Base-by-base conservation (phyloP, 2,888 invertebrate genomes). In the Acanthosepion esculentum region DNA sequence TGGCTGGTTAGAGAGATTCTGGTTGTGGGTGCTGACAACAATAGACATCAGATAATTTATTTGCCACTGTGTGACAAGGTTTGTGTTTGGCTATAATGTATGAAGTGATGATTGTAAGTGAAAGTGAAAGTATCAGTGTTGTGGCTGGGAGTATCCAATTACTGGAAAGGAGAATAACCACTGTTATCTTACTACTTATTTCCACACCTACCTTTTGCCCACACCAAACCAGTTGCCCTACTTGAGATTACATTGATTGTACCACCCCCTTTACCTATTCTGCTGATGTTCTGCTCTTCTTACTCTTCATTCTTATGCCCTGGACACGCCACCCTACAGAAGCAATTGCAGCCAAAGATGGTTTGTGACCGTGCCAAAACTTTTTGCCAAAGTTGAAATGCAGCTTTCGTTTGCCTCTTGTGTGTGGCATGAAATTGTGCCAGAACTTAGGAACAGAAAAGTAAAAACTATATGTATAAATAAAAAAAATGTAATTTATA, bases 351-450 rank as follows among this genome's bases (percentile, higher is more conserved):
- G 78, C 78, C 78, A 78, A 78, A 78, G 78, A 78, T n/a, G 78
- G 78, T 78, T 78, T 78, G 78, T 78, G 78, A n/a, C 10, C 0
- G n/a, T 78, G 78, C 78, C 78, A 78, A 78, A 78, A 78, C 10
- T 78, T 78, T 78, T 78, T n/a, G 78, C 78, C 78, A 78, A 78
- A 78, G 78, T n/a, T 78, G 78, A n/a, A 78, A 78, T 78, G 78
- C 78, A 78, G 78, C 29, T n/a, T 78, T 78, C n/a, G n/a, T 78
- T 78, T n/a, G n/a, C n/a, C 78, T n/a, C n/a, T 78, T 78, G 78
- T 78, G n/a, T 78, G n/a, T 78, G 29, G 78, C 78, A 78, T 78
- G 78, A 78, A 78, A 78, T n/a, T 78, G 12, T n/a, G 29, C 78
- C 29, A 78, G 78, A 10, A n/a, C n/a, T 78, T 78, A 8, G n/a